Evolutionary conservation across 2,888 invertebrate species (phyloP), one percentile per base, ranked within the genome.

Genomic region (Rapana venosa): DNA sequence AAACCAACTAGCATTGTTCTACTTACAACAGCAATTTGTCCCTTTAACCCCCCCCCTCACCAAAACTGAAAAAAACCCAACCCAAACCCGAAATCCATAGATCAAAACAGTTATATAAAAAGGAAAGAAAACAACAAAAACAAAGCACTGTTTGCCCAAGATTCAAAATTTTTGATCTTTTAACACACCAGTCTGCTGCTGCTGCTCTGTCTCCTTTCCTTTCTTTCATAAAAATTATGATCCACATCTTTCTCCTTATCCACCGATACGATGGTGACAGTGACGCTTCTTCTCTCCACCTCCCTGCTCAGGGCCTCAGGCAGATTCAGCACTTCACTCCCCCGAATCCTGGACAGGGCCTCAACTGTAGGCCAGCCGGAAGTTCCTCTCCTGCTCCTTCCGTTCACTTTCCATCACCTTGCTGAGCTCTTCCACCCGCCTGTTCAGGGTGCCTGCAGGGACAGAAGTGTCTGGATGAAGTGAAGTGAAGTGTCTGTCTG

Each of bases 371-470:
- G 93, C 95, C 79, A 95, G 92, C 90, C 95, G 92, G 92, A 95
- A 95, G 91, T 95, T 95, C 81, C 94, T 92, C 93, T 98, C 97
- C 92, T 98, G 97, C 93, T 98, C 98, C 92, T 98, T 97, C 89
- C 98, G 97, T 89, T 98, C 97, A 0, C 97, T 97, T 61, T 96
- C 96, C 94, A 96, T 95, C 94, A 98, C 97, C 91, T 98, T 98
- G 36, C 97, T 97, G 56, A 98, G 97, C 90, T 98, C 98, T 94
- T 98, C 98, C 87, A 98, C 97, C 94, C 98, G 98, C 47, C 97
- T 97, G 35, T 97, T 97, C 74, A 98, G 97, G 91, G 97, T 97
- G 0, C 97, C 95, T 95, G 93, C 56, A 93, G 92, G 61, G n/a
- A 88, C 58, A 84, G 22, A 30, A 58, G 15, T 66, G 47, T 81